Evolutionary conservation across 2,797 vertebrate species (phyloP), one percentile per base, ranked within the genome.

Genomic region (Mallotus villosus): DNA sequence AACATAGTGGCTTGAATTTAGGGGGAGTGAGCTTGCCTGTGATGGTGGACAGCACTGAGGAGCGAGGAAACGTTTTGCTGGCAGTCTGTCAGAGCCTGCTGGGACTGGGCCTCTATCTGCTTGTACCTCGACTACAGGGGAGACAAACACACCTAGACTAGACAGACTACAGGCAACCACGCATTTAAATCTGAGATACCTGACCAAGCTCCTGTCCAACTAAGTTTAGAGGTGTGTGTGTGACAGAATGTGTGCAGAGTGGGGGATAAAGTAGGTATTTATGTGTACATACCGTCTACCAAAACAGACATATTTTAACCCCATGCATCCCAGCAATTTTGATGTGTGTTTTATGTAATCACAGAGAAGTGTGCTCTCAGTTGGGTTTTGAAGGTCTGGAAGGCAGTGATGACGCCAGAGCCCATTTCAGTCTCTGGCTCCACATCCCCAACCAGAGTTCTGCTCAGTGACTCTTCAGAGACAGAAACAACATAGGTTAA

Each of bases 341-440:
- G 46, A 53, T 49, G 17, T 12, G 16, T 14, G 12, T 2, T 7
- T 11, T 16, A 24, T 41, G 21, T 22, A 84, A 73, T 93, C 87
- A 96, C 96, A 80, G 85, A 86, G 17, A 94, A 92, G 1, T 87
- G 85, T n/a, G 92, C 90, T 71, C 89, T 93, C 37, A 97, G 82
- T 8, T 93, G 89, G 19, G 22, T 19, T 29, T 82, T 90, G 82
- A 96, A 94, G 62, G 27, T 86, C 76, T 92, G 93, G 82, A 97
- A 68, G 12, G 67, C 67, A 68, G 67, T 21, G 67, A 86, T 76
- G 32, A 94, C 67, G 49, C 89, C 88, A 16, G 88, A 76, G 19
- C 73, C 81, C 87, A 86, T 84, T 1, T 22, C 77, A 0, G 73
- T 70, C 57, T 89, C 81, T 17, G 85, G 59, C 46, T 80, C 64